Evolutionary conservation across 2,797 vertebrate genomes (phyloP).

Genomic region (Typhlichthys subterraneus): DNA sequence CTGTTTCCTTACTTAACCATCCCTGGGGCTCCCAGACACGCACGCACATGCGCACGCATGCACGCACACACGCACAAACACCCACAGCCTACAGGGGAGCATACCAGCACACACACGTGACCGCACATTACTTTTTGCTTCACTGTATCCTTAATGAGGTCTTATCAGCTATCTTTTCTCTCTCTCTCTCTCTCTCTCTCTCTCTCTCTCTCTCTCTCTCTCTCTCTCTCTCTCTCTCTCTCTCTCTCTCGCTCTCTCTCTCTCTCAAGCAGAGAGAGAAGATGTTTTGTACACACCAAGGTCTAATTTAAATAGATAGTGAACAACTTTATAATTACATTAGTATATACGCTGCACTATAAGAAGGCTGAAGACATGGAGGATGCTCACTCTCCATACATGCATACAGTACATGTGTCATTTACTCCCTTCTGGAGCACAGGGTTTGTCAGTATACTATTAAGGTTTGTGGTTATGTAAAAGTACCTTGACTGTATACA

Average conservation of each 20-base stretch:
- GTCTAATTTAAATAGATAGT: conserved; percentile 1
- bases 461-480: too few species aligned
- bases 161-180: conserved; percentile 45
- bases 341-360: not conserved
- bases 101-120: conserved; percentile 13
- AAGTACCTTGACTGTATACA: too few species aligned
- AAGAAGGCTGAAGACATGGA: not conserved
- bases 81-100: not conserved
- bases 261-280: not conserved
- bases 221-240: conserved; percentile 4
- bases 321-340: not conserved
- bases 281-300: not conserved
- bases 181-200: conserved; percentile 8
- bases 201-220: conserved; percentile 2
- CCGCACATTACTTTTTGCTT: conserved; percentile 19
- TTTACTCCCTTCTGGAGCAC: too few species aligned
- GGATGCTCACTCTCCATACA: too few species aligned
- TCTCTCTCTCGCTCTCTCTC: not conserved
- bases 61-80: not conserved
- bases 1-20: conserved; percentile 76
- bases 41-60: conserved; percentile 27
- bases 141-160: conserved; percentile 66
- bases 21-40: conserved; percentile 55
- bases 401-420: too few species aligned
- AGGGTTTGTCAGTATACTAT: too few species aligned